These are phyloP conservation scores for Drosophila pegasa DNA, from an alignment of 2,888 invertebrate genomes.

Conservation along the genomic window DNA sequence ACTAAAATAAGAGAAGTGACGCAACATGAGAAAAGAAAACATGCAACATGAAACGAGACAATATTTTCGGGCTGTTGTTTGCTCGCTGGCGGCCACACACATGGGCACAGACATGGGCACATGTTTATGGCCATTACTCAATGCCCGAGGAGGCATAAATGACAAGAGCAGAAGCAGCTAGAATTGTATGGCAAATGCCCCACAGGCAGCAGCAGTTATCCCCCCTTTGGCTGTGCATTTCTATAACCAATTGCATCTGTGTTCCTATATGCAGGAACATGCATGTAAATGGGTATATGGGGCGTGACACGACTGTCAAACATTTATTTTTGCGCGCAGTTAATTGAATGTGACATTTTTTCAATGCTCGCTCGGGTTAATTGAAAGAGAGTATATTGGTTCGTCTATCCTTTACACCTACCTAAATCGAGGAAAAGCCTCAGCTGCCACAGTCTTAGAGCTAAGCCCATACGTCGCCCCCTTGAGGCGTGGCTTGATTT, in stretches of 20 bases:
- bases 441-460: too few species aligned
- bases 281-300: constrained; percentile 21
- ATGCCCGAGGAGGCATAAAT: constrained; percentile 62
- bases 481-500: neutral
- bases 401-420: too few species aligned
- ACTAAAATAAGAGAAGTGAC: neutral
- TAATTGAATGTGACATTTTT: constrained; percentile 52
- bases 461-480: too few species aligned
- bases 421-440: too few species aligned
- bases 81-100: neutral
- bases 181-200: constrained; percentile 34
- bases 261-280: neutral
- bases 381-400: neutral
- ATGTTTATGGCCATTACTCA: constrained; percentile 70
- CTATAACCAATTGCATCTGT: constrained; percentile 18
- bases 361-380: neutral
- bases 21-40: constrained; percentile 2
- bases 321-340: constrained; percentile 35
- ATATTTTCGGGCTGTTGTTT: constrained; percentile 3
- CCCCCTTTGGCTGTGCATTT: constrained; percentile 32
- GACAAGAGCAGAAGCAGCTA: constrained; percentile 34
- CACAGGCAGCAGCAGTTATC: constrained; percentile 21
- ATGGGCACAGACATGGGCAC: constrained; percentile 12
- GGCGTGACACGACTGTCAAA: constrained; percentile 59
- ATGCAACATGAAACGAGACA: constrained; percentile 16